Evolutionary conservation across 2,888 invertebrate genomes (phyloP), one percentile per base, ranked within the genome.

Genomic region (Diachrysia chrysitis): DNA sequence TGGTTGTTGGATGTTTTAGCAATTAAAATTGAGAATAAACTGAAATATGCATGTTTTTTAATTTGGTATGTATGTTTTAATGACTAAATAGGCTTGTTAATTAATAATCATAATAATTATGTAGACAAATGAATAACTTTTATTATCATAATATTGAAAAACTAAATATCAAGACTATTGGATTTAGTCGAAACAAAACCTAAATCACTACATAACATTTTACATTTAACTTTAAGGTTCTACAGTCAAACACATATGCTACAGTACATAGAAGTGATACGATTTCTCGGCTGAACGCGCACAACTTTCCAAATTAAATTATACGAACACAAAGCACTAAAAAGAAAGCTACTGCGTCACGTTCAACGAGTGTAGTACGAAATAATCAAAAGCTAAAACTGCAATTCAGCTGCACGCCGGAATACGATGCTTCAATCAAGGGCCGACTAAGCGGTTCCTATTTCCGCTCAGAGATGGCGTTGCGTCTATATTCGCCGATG

Each of bases 381-480:
- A 79, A 79, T 78, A 78, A 80, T 69, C 58, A 71, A 72, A 71
- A 69, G 65, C 58, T 65, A 73, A 80, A 82, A 74, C 71, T 78
- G 79, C 78, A 82, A 76, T 78, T 76, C 71, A 21, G 48, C 70
- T 82, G 79, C 78, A 81, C 63, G 37, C 23, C 61, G 62, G 72
- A 66, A 61, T 63, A 63, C 72, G 69, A 67, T 66, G 82, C 81
- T 85, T 84, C 88, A 90, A 90, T 89, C 89, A 86, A 82, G 77
- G 82, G 79, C 78, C 76, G 84, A 85, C 88, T 90, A 92, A 93
- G 92, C 90, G 92, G 87, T 94, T 86, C 91, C 87, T 84, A 92
- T 93, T 93, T 93, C 93, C 94, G 89, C 82, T 79, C 83, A 85
- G 86, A 94, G 95, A 94, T 95, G 95, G 91, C 92, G 90, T 79